Conservation (phyloP, 2,888 invertebrate genomes). For the Microplitis deprimator region DNA sequence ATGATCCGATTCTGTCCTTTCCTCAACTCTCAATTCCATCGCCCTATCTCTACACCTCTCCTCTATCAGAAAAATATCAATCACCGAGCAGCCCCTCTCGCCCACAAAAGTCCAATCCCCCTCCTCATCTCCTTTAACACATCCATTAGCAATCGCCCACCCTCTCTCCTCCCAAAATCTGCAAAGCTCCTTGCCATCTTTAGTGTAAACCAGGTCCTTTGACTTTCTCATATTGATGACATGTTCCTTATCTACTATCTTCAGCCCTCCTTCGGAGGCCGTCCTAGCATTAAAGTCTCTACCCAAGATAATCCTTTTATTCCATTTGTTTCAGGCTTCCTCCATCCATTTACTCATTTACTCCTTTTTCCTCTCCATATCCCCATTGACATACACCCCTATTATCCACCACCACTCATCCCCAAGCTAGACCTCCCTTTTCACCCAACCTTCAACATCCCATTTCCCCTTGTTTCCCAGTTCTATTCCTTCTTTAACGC, state of each 20-base stretch:
- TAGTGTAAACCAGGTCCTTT: background rate
- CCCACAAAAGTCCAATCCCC: background rate
- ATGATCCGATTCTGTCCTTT: background rate
- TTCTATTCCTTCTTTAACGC: background rate
- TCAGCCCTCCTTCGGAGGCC: background rate
- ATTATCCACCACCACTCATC: background rate
- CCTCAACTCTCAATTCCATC: background rate
- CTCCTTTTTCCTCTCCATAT: background rate
- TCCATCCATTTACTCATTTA: background rate
- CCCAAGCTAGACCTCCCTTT: background rate
- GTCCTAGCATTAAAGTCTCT: background rate
- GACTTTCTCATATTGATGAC: background rate
- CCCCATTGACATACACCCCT: background rate
- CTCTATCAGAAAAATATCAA: background rate
- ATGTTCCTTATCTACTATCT: background rate
- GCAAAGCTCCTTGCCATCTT: background rate
- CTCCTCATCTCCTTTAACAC: background rate
- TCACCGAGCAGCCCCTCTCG: constrained; percentile 1
- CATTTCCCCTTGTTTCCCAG: background rate
- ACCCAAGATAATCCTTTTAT: background rate
- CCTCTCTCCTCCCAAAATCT: background rate
- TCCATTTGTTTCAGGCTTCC: background rate
- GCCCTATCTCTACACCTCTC: background rate
- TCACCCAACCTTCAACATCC: background rate
- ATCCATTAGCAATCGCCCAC: background rate